Evolutionary conservation across 2,797 vertebrate species (phyloP), one percentile per base, ranked within the genome.

Genomic region (Champsocephalus esox): DNA sequence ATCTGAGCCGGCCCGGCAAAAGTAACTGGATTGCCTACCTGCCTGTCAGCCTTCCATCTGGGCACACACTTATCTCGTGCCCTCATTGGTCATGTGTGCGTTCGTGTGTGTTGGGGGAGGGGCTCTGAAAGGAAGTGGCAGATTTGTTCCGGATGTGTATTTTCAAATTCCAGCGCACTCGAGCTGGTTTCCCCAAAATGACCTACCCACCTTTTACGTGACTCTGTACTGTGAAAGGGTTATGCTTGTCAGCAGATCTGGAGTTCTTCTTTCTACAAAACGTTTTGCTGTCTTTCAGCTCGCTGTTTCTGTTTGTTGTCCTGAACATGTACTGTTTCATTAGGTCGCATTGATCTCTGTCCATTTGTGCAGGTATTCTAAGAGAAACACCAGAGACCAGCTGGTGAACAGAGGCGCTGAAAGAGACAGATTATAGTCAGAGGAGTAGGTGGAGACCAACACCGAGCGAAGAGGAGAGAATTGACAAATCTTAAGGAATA

Each of bases 401-500:
- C 65, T 3, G 3, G 24, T 19, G 11, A 57, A 48, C 28, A 28
- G 28, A 28, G 28, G 34, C 49, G 8, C 3, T 34, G 12, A 54
- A 66, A 66, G 34, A 52, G 38, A 12, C 34, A 11, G n/a, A 21
- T 19, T 14, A 14, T 38, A 44, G 41, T 51, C 5, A 12, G n/a
- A 21, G 50, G 50, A 51, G 57, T 21, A 44, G 19, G 52, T 41
- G 19, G 45, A 73, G 45, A 50, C 24, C 70, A 50, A 50, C 51
- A 58, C 45, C 17, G 17, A 66, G 41, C n/a, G 34, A 32, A 59
- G 14, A 19, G 32, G 12, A 65, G 16, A 0, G 1, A 44, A 38
- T n/a, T 63, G 10, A 52, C 34, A 38, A 9, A 9, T 38, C 6
- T 7, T 38, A 38, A 38, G 34, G 34, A 1, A 38, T 7, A 38